phyloP scores from a whole-genome alignment of 2,797 vertebrate genomes.

The Arremon aurantiirostris region DNA sequence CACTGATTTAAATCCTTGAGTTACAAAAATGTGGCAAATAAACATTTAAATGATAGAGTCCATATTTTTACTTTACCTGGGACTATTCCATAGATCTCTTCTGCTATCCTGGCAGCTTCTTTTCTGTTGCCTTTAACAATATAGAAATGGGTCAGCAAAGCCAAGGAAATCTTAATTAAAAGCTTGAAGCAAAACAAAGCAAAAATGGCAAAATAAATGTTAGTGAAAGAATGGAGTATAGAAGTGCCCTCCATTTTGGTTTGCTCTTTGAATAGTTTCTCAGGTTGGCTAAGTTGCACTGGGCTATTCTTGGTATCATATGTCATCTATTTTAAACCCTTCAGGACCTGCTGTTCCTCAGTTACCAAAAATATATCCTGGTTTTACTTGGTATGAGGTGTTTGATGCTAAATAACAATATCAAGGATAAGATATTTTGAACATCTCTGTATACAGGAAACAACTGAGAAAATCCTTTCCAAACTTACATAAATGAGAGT shows the following conservation, averaged over 20 bases:
- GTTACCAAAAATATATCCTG: slow-evolving; percentile 66
- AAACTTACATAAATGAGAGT: background rate
- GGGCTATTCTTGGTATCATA: slow-evolving; percentile 71
- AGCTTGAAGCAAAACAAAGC: slow-evolving; percentile 77
- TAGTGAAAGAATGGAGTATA: slow-evolving; percentile 74
- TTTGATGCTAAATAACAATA: slow-evolving; percentile 51
- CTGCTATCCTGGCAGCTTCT: slow-evolving; percentile 82
- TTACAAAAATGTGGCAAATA: slow-evolving; percentile 6
- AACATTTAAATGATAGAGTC: background rate
- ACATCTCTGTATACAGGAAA: background rate
- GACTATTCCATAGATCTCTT: slow-evolving; percentile 81
- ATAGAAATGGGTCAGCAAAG: slow-evolving; percentile 79
- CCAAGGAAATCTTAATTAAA: slow-evolving; percentile 78
- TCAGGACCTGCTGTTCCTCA: slow-evolving; percentile 66
- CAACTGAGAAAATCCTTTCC: background rate
- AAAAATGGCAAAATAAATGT: slow-evolving; percentile 80
- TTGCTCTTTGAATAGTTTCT: slow-evolving; percentile 63
- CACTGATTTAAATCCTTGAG: background rate
- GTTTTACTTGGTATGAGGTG: slow-evolving; percentile 44
- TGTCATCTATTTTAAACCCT: slow-evolving; percentile 80
- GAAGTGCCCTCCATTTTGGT: slow-evolving; percentile 77
- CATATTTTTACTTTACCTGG: slow-evolving; percentile 74
- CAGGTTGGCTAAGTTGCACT: slow-evolving; percentile 45
- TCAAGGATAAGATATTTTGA: background rate
- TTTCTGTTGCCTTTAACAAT: slow-evolving; percentile 82